Base-by-base conservation (phyloP, 2,888 invertebrate species). In the Blomia tropicalis region DNA sequence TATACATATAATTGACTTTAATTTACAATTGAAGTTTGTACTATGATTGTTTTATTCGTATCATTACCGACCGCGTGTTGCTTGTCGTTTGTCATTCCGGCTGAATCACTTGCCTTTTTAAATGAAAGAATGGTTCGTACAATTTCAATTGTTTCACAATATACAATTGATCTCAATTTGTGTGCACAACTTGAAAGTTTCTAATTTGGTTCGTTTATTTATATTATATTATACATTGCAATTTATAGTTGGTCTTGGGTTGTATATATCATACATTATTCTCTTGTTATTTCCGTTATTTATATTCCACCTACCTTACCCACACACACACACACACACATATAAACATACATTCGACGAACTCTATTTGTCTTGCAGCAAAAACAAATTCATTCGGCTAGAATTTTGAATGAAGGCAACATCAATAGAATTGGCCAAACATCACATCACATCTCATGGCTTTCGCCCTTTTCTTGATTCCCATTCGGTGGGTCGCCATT, bases 191-290 rank as follows among this genome's bases (percentile, higher is more conserved):
- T 47, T 47, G 7, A 47, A 47, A 47, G 51, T 47, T 47, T 47
- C 7, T 47, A 47, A 47, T 47, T 47, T 47, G 51, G 7, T n/a
- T 47, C 51, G 51, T 47, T 47, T 19, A n/a, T 27, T 47, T 47
- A 25, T 47, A 25, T 47, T 47, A 14, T n/a, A 25, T 7, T 47
- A 19, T 47, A 11, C 51, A 7, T 47, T 47, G 7, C 22, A 7
- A 47, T 47, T 47, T 11, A 11, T 47, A 11, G 51, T 47, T 14
- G 41, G 41, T 41, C 41, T 17, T 41, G n/a, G n/a, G 41, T 41
- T 41, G 41, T 41, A 17, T 41, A 17, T 41, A 41, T 41, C 14
- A 41, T 41, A 17, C n/a, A 17, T 41, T 41, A n/a, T n/a, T 41
- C n/a, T 41, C n/a, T 41, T 17, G 41, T 41, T n/a, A n/a, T 41